Evolutionary conservation across 2,888 invertebrate species (phyloP), one percentile per base, ranked within the genome.

Genomic region (Melanargia galathea): DNA sequence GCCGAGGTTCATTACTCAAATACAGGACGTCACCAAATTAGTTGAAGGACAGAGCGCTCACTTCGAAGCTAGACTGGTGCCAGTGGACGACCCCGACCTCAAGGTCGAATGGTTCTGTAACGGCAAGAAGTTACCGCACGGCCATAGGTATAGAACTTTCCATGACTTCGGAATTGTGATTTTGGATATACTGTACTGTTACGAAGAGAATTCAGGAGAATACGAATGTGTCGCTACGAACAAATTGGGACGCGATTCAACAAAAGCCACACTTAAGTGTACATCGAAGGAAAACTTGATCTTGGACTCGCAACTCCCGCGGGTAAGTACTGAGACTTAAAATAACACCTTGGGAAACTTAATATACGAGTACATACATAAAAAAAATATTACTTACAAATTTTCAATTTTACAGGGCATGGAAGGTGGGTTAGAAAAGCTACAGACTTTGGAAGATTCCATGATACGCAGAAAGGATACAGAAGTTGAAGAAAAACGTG

Each of bases 81-180:
- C 99, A 0, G 95, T 98, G 24, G 97, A 96, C 64, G 99, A 99
- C 91, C 98, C 99, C 4, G 97, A 97, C 74, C 93, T 99, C 68
- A 95, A 95, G 72, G 97, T 98, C 18, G 98, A 98, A 86, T 98
- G 98, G 98, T 97, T 95, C 85, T 97, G 96, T 82, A 97, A 98
- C 80, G 97, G 97, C 65, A 95, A 96, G 83, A 97, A 97, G 81
- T 89, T 98, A 73, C 97, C 97, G 1, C 96, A 96, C 87, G 99
- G 99, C 57, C 98, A 99, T 85, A 95, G 99, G 71, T 99, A 98
- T 86, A 95, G 98, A 74, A 98, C 98, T 61, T 98, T 98, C 95
- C 97, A 98, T 80, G 98, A 99, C 81, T 99, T 99, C 83, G 98
- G 98, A 66, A 97, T 98, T 78, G 98, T 98, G 55, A 98, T 98